Conservation (phyloP, 1,140 invertebrate species). For the Drosophila pruinosa region DNA sequence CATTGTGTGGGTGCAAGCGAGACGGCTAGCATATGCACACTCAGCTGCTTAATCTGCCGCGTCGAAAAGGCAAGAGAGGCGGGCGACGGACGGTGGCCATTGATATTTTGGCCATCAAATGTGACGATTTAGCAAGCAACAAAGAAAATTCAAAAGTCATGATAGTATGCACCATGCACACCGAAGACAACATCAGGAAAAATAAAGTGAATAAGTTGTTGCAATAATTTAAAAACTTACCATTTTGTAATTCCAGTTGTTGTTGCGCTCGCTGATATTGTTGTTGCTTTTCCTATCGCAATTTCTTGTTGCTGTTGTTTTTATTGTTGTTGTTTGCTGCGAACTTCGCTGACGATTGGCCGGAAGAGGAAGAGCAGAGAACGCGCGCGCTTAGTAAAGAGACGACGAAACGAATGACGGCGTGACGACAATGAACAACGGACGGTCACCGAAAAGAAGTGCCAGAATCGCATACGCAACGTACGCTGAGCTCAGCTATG, state of each 20-base stretch:
- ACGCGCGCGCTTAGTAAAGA: constrained; percentile 37
- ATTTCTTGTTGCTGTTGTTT: constrained; percentile 4
- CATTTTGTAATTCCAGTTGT: constrained; percentile 25
- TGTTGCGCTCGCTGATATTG: constrained; percentile 3
- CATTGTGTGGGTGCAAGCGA: constrained; percentile 24
- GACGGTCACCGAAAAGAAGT: constrained; percentile 9
- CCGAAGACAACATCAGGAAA: not conserved
- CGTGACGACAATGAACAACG: constrained; percentile 2
- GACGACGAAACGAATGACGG: constrained; percentile 9
- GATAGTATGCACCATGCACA: not conserved
- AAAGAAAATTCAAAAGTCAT: constrained; percentile 36
- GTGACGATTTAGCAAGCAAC: constrained; percentile 13
- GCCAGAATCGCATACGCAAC: not conserved
- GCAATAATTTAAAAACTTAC: constrained; percentile 27
- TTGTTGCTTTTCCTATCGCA: constrained; percentile 17
- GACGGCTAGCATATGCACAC: constrained; percentile 36
- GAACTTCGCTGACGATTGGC: constrained; percentile 15
- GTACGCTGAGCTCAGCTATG: constrained; percentile 6
- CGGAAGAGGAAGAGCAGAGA: constrained; percentile 38
- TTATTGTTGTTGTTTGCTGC: constrained; percentile 12
- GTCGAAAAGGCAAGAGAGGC: not conserved
- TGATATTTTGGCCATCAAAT: constrained; percentile 44
- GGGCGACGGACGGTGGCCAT: constrained; percentile 19
- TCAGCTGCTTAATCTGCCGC: constrained; percentile 41
- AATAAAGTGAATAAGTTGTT: constrained; percentile 11